Base-by-base conservation (phyloP, 1,140 invertebrate genomes). In the Eumaeus atala region DNA sequence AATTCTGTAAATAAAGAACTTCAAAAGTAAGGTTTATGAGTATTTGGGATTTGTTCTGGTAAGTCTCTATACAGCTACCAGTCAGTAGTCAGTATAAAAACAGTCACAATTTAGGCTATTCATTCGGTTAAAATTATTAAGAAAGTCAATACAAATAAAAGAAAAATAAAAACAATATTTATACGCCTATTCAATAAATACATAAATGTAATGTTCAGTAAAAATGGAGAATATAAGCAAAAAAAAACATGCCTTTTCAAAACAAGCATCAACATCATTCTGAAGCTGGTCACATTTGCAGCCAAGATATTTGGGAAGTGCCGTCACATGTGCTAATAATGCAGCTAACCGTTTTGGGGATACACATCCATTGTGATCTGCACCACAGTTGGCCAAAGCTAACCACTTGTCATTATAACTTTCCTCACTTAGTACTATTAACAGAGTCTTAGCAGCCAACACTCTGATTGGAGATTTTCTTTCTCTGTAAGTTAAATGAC, bases 331-430 rank as follows among this genome's bases (percentile, higher is more conserved):
- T 33, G 80, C 72, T 28, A 94, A 66, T 42, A 93, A 77, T 0
- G 78, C 72, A 18, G 89, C 87, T 42, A 94, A 71, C 51, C 89
- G 86, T 17, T 89, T 81, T 11, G 89, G 87, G 9, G 89, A 89
- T 34, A 92, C 87, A 64, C 90, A 92, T 36, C 91, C 90, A 67
- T 92, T 92, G 60, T 92, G 90, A 69, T 93, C 92, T 16, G 91
- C 88, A 60, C 91, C 84, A 61, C 91, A 89, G 54, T 88, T 86
- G 61, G 92, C 92, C 35, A 93, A 77, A 37, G 90, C 92, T 56
- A 83, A 76, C 83, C 92, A 92, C 72, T 93, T 91, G 37, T 92
- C 91, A 35, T 77, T 66, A n/a, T 91, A 75, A n/a, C 87, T 76
- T 37, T 89, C 90, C 52, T 87, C 87, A 67, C 90, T 91, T 52